These are phyloP conservation scores for Otolemur garnettii DNA, from an alignment of 2,113 vertebrate species.

Conservation along the genomic window DNA sequence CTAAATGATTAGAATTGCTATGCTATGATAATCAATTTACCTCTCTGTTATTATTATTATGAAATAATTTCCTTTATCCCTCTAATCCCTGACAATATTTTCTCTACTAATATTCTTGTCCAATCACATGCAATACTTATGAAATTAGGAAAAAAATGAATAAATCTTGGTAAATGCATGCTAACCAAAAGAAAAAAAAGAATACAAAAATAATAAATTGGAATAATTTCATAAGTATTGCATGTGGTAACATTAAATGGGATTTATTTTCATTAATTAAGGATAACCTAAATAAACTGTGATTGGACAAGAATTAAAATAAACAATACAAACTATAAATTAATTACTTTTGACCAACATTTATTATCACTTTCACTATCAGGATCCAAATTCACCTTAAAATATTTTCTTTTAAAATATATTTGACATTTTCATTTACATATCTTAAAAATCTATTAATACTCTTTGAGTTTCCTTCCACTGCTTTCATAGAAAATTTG, in stretches of 20 bases:
- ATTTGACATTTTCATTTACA: neutral
- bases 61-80: neutral
- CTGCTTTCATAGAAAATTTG: neutral
- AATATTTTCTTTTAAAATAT: conserved; percentile 11
- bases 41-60: neutral
- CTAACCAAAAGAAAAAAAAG: neutral
- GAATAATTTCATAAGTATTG: neutral
- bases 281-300: neutral
- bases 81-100: neutral
- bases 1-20: neutral
- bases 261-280: neutral
- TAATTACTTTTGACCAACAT: neutral
- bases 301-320: neutral
- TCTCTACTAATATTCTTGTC: too few species aligned
- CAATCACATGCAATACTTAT: too few species aligned
- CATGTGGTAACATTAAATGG: neutral
- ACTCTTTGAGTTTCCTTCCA: neutral
- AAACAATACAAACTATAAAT: neutral
- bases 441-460: neutral
- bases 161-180: conserved; percentile 33
- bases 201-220: neutral
- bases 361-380: neutral
- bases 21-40: neutral
- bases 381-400: neutral
- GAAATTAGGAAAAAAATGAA: neutral